A percentile compares a stretch with the other conserved stretches of the same genome.
phyloP scores from a whole-genome alignment of 1,140 invertebrate species.

The Mesaphorura yosii region DNA sequence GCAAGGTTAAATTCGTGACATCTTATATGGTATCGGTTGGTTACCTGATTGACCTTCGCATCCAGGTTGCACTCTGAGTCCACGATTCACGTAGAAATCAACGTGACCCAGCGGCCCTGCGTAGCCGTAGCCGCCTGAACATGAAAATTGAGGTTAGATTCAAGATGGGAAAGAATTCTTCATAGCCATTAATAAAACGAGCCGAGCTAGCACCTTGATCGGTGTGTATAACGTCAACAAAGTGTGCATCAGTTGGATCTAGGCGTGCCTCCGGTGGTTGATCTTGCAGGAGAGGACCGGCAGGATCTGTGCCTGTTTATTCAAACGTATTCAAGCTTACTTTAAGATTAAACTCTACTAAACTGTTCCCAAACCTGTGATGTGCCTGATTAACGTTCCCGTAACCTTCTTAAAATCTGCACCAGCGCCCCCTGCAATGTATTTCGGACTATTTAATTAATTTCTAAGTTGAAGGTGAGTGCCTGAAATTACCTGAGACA shows the following conservation, averaged over 20 bases:
- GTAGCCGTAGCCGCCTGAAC: constrained; percentile 51
- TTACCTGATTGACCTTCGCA: no score
- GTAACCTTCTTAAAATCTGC: no score
- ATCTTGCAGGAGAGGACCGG: constrained; percentile 79
- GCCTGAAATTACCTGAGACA: no score
- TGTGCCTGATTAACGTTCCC: no score
- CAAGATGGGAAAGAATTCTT: not conserved
- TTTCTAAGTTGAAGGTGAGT: no score
- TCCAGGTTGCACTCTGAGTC: constrained; percentile 69
- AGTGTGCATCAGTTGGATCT: constrained; percentile 69
- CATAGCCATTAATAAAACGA: constrained; percentile 42
- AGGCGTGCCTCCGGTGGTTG: constrained; percentile 66
- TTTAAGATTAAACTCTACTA: no score
- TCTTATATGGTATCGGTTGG: no score
- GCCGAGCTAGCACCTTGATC: constrained; percentile 67
- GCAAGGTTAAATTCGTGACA: no score
- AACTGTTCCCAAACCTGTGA: no score
- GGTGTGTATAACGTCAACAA: constrained; percentile 78
- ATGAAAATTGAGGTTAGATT: constrained; percentile 35
- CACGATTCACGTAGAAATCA: constrained; percentile 76
- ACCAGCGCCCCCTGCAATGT: no score
- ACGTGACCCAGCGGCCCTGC: constrained; percentile 67
- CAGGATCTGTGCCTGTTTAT: constrained; percentile 80
- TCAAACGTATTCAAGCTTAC: no score
- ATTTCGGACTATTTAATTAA: no score